Evolutionary conservation across 2,888 invertebrate genomes (phyloP), one percentile per base, ranked within the genome.

Genomic region (Phrixothrix hirtus): DNA sequence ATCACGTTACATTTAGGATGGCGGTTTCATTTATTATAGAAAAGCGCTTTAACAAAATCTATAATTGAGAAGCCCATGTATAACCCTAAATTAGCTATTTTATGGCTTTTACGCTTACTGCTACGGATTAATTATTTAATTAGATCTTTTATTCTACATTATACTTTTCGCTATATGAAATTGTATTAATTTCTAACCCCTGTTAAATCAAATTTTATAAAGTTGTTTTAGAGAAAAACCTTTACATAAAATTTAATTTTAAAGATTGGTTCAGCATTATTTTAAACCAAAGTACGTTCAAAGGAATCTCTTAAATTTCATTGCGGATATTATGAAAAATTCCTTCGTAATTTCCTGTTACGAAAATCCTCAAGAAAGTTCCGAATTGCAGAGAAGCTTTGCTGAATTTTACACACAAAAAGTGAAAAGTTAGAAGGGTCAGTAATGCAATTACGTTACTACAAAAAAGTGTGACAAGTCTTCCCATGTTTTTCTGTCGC

Each of bases 351-450:
- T 46, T 31, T 46, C 37, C 39, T 25, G 32, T 34, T 46, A 15
- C 25, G 10, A 39, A 37, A 21, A 15, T 16, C 46, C 47, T 17
- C 39, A 27, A 38, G 41, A 41, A 31, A 25, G 32, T 38, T 46
- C 46, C 27, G 36, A 44, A 44, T 44, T 44, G 36, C 35, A 27
- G 35, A 21, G 25, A 34, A 44, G 44, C 37, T 38, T 30, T 46
- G 12, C 45, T 26, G 36, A 46, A 46, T 37, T 46, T 46, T 46
- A 46, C 39, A 47, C 47, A 38, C 39, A 47, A 39, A 47, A 32
- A 29, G 38, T 29, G 13, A 31, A 35, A 36, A 26, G 30, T 37
- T 38, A 37, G 37, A 44, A 36, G 44, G 37, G 38, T 31, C 39
- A 46, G 46, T 38, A 46, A 38, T 46, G 38, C 46, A 46, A 46